Base-by-base conservation (phyloP, 2,888 invertebrate genomes). In the Ophion costatus region DNA sequence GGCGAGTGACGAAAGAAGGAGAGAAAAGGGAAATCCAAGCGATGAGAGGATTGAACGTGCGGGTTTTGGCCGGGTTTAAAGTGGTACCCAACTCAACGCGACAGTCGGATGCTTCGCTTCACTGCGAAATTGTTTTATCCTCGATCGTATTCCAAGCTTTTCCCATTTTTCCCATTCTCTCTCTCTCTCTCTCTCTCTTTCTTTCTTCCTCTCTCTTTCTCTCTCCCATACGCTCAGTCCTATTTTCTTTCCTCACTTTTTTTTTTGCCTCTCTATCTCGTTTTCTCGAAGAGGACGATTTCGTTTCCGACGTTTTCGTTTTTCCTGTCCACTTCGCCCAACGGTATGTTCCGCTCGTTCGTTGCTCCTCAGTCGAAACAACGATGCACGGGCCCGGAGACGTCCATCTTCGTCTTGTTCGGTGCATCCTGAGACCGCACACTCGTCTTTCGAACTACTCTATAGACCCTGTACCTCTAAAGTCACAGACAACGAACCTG, bases 41-140 rank as follows among this genome's bases (percentile, higher is more conserved):
- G 71, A 51, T 4, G 14, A 33, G 14, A 61, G 64, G 73, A 80
- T 74, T 59, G 80, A 80, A 82, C 63, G 29, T 73, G 67, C 64
- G 51, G 75, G 70, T 70, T 82, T 79, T 56, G 73, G 66, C 74
- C 79, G 71, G 66, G 80, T 80, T 80, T 75, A 80, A 85, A 87
- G 85, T 87, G 80, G 83, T 85, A 84, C 81, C 83, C 85, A 84
- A 87, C 82, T 83, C 78, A 80, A 82, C 82, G 83, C 84, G 87
- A 87, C 82, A 83, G 82, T 82, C 85, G 80, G 80, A 85, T 84
- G 85, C 84, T 84, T 63, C 86, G 84, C 82, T 84, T 83, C 84
- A 86, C 84, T 87, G 85, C 83, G 85, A 84, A 87, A 88, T 88
- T 86, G 88, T 88, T 88, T 88, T 87, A 88, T 88, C 86, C 85